phyloP scores from a whole-genome alignment of 2,113 vertebrate genomes.

The Tragelaphus scriptus region DNA sequence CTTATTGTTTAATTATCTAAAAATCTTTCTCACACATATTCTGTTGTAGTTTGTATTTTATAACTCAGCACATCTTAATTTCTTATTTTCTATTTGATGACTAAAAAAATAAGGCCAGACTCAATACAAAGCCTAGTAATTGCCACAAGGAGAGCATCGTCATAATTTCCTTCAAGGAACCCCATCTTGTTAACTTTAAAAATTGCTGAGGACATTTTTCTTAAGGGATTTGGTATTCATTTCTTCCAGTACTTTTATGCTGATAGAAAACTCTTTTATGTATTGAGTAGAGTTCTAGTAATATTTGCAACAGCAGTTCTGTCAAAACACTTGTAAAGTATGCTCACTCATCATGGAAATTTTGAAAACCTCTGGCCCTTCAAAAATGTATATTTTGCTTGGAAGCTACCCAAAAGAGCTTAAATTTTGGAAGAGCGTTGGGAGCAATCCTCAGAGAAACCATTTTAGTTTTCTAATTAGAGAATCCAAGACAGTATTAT shows the following conservation, averaged over 20 bases:
- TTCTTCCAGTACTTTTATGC: neutral
- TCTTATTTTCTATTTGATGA: neutral
- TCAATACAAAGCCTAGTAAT: neutral
- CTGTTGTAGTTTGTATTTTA: neutral
- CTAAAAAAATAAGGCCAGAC: neutral
- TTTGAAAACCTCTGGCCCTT: neutral
- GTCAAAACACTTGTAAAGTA: conserved; percentile 35
- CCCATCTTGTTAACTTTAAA: conserved; percentile 26
- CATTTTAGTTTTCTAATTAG: conserved; percentile 48
- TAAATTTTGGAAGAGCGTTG: neutral
- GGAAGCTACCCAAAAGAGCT: neutral
- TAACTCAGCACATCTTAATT: neutral
- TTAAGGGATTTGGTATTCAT: conserved; percentile 41
- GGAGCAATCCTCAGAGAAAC: neutral
- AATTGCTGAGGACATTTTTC: conserved; percentile 1
- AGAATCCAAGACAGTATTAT: conserved; percentile 18
- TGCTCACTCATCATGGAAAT: conserved; percentile 40
- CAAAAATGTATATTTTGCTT: neutral
- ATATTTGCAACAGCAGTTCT: neutral
- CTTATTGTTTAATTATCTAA: neutral
- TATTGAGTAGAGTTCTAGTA: conserved; percentile 20
- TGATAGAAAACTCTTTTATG: conserved; percentile 27
- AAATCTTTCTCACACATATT: neutral
- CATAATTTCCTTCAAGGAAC: neutral
- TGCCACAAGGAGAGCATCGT: neutral